Conservation (phyloP, 2,888 invertebrate genomes). For the Trachelus tabidus region DNA sequence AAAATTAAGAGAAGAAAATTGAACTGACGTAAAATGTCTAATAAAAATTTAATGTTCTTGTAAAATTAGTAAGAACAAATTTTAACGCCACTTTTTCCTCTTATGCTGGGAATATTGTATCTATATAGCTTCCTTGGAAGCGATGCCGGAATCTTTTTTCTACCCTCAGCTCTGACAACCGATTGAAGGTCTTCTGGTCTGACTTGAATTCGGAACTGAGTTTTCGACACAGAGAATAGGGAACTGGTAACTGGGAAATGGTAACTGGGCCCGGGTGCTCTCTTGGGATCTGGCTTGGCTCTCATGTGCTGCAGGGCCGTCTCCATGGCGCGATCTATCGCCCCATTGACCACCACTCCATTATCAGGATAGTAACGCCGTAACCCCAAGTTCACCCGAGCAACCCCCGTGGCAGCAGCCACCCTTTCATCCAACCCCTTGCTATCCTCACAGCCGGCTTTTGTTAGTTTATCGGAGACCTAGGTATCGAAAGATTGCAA, state of each 20-base stretch:
- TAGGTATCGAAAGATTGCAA: constrained; percentile 28
- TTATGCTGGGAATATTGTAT: too few relatives aligned
- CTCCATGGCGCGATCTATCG: constrained; percentile 51
- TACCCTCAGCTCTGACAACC: neutral
- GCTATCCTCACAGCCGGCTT: constrained; percentile 61
- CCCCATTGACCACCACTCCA: constrained; percentile 59
- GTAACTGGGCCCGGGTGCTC: constrained; percentile 18
- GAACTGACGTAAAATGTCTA: neutral
- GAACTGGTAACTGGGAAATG: neutral
- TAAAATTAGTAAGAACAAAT: neutral
- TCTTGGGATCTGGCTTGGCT: constrained; percentile 44
- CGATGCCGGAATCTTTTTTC: neutral
- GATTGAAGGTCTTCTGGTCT: neutral
- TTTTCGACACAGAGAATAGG: neutral
- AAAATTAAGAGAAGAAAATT: neutral
- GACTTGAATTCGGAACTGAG: neutral
- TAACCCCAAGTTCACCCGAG: constrained; percentile 44
- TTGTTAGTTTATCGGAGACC: constrained; percentile 53
- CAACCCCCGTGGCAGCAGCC: constrained; percentile 17
- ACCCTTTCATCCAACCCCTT: constrained; percentile 23
- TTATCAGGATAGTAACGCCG: constrained; percentile 57
- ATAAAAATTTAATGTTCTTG: neutral
- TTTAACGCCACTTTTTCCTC: neutral
- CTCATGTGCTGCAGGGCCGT: constrained; percentile 42
- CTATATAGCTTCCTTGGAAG: neutral